Percentiles rank a stretch among this genome's conserved stretches.
phyloP scores from a whole-genome alignment of 2,888 invertebrate genomes.

The Notodonta ziczac region DNA sequence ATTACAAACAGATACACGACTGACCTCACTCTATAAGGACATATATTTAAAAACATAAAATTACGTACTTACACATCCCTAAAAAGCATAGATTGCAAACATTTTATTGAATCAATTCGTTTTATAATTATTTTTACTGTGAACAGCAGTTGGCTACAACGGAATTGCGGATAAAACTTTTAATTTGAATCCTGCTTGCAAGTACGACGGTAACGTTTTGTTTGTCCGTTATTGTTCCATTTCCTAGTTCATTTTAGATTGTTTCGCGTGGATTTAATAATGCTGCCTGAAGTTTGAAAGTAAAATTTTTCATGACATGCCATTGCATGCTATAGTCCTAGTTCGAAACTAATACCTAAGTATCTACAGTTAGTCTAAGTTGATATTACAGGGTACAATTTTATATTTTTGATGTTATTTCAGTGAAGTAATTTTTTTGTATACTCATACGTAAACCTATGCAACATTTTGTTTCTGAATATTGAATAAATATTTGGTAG shows the following conservation, averaged over 20 bases:
- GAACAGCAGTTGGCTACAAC: neutral
- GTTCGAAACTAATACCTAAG: too few species aligned
- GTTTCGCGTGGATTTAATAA: neutral
- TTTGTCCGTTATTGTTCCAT: conserved; percentile 11
- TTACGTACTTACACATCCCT: neutral
- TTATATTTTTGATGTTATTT: too few species aligned
- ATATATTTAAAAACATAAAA: too few species aligned
- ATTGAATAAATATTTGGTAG: too few species aligned
- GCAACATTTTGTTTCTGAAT: too few species aligned
- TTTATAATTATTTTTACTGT: conserved; percentile 15
- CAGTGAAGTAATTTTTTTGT: too few species aligned
- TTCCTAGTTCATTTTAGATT: neutral
- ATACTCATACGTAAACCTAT: too few species aligned
- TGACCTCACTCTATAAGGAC: too few species aligned
- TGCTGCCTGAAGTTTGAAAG: neutral
- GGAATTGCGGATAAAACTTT: conserved; percentile 22
- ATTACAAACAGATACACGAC: too few species aligned
- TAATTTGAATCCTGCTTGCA: conserved; percentile 27
- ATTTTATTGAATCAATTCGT: conserved; percentile 12
- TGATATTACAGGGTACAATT: too few species aligned
- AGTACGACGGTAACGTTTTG: conserved; percentile 18
- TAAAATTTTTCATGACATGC: neutral
- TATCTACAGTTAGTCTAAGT: too few species aligned
- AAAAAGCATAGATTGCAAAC: conserved; percentile 14
- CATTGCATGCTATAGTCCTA: too few species aligned